Conservation (phyloP, 1,140 invertebrate species). For the Dendroctonus valens region DNA sequence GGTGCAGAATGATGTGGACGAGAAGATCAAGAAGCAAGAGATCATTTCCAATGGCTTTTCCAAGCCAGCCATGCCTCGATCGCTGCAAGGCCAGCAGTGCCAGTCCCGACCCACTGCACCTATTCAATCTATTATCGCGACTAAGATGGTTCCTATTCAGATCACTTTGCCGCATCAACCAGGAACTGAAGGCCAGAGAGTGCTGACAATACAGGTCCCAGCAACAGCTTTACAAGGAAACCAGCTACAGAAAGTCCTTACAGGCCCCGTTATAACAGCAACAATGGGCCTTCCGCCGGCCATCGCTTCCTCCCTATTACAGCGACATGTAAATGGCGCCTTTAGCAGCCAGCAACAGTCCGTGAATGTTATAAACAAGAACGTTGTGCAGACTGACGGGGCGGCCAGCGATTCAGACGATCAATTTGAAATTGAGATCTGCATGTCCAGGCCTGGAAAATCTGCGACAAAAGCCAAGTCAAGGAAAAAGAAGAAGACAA, state of each 20-base stretch:
- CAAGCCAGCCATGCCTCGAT: conserved; percentile 32
- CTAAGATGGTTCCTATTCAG: conserved; percentile 58
- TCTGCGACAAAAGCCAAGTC: conserved; percentile 18
- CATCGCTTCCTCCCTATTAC: conserved; percentile 74
- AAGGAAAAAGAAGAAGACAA: conserved; percentile 17
- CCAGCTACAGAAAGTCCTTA: conserved; percentile 66
- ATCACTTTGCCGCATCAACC: conserved; percentile 51
- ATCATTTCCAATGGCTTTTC: conserved; percentile 36
- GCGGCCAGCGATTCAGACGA: conserved; percentile 26
- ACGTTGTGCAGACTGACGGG: conserved; percentile 47
- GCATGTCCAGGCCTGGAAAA: conserved; percentile 29
- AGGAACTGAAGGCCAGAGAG: conserved; percentile 60
- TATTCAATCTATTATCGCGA: conserved; percentile 44
- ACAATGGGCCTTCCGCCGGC: conserved; percentile 78
- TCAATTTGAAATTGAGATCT: conserved; percentile 35
- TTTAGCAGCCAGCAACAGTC: conserved; percentile 51
- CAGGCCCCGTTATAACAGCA: conserved; percentile 80
- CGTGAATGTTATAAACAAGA: conserved; percentile 41
- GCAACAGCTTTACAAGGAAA: conserved; percentile 71
- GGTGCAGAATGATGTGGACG: conserved; percentile 51
- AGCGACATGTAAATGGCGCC: conserved; percentile 84
- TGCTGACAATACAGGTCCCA: conserved; percentile 70
- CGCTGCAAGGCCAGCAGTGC: conserved; percentile 44
- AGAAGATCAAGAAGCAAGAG: conserved; percentile 33
- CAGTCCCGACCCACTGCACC: background rate